These are phyloP conservation scores for Cyanoramphus novaezelandiae DNA, from an alignment of 2,113 vertebrate genomes.

Conservation along the genomic window DNA sequence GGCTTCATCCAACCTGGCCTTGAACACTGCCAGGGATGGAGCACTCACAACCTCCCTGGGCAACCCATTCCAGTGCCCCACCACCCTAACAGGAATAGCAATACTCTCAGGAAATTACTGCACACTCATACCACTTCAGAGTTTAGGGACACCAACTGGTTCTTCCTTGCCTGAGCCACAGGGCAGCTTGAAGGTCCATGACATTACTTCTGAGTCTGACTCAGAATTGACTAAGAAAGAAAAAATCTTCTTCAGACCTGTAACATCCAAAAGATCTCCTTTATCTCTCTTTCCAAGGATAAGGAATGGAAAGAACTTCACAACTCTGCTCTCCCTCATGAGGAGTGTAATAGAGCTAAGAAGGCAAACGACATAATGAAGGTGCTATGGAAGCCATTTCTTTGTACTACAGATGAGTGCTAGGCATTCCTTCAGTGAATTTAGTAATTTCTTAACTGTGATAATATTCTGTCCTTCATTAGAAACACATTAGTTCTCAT, in stretches of 20 bases:
- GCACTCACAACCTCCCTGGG: no score
- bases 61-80: no score
- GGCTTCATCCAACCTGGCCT: no score
- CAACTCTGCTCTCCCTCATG: neutral
- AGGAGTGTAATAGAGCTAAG: neutral
- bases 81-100: neutral
- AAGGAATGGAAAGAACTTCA: neutral
- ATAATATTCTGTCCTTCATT: neutral
- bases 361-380: neutral
- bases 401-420: neutral
- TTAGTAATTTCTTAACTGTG: neutral
- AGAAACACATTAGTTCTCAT: neutral
- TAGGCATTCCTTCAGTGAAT: neutral
- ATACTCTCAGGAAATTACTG: neutral
- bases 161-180: neutral
- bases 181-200: neutral
- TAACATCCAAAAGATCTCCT: neutral
- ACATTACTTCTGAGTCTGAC: neutral
- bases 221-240: neutral
- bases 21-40: no score
- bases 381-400: neutral
- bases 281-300: neutral
- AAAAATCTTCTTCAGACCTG: neutral
- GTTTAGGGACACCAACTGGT: neutral
- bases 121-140: neutral